These are phyloP conservation scores for Minunthozetes semirufus DNA, from an alignment of 2,888 invertebrate species.

Conservation along the genomic window DNA sequence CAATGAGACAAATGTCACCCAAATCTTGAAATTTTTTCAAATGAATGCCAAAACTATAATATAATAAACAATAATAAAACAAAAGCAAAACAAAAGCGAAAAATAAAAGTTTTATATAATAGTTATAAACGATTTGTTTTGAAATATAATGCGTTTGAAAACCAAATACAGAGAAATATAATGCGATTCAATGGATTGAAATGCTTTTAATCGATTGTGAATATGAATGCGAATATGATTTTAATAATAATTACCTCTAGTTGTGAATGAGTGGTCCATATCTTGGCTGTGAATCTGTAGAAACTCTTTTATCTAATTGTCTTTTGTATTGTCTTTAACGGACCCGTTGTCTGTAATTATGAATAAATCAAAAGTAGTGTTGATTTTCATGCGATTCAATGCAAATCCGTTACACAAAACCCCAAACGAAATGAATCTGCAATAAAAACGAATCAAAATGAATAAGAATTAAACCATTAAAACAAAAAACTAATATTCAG, in stretches of 20 bases:
- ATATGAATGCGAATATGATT: neutral
- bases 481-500: neutral
- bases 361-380: conserved; percentile 5
- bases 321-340: neutral
- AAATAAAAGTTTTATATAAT: too few species aligned
- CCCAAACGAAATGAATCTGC: neutral
- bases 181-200: too few species aligned
- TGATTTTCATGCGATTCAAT: neutral
- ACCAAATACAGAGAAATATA: too few species aligned
- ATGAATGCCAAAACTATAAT: too few species aligned
- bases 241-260: conserved; percentile 18
- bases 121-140: neutral
- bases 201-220: too few species aligned
- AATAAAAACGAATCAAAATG: too few species aligned
- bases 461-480: neutral
- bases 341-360: neutral
- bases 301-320: neutral
- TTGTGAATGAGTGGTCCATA: conserved; percentile 16
- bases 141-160: too few species aligned
- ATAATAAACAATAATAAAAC: neutral
- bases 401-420: neutral
- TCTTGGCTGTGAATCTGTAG: neutral
- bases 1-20: neutral
- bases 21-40: neutral
- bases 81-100: too few species aligned